Conservation (phyloP, 2,797 vertebrate genomes). For the Pseudochirops cupreus region DNA sequence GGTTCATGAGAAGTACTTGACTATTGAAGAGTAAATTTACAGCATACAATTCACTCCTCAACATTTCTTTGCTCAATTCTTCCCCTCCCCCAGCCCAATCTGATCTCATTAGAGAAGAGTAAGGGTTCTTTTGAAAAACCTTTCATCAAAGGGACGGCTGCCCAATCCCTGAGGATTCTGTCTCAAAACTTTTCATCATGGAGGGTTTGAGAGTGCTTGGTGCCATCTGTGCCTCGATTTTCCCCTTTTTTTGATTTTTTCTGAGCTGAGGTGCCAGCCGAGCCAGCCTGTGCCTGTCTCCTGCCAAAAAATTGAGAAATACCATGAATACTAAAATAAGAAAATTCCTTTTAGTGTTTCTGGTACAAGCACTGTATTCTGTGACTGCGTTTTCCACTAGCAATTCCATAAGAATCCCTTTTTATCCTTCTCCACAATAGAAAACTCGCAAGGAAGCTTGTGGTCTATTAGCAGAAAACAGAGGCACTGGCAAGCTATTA, state of each 20-base stretch:
- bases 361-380: slow-evolving; percentile 70
- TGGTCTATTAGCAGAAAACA: slow-evolving; percentile 81
- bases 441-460: slow-evolving; percentile 64
- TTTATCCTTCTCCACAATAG: slow-evolving; percentile 66
- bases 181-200: slow-evolving; percentile 69
- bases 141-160: slow-evolving; percentile 56
- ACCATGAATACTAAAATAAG: slow-evolving; percentile 72
- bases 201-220: slow-evolving; percentile 71
- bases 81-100: slow-evolving; percentile 46
- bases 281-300: slow-evolving; percentile 76
- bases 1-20: not conserved
- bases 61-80: not conserved
- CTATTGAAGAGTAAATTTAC: not conserved
- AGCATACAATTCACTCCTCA: not conserved
- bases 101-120: not conserved
- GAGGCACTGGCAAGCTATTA: slow-evolving; percentile 69
- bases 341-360: slow-evolving; percentile 67
- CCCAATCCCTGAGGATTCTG: slow-evolving; percentile 37
- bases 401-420: slow-evolving; percentile 55
- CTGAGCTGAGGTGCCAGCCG: slow-evolving; percentile 76
- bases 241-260: slow-evolving; percentile 69
- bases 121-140: slow-evolving; percentile 48
- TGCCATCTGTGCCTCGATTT: slow-evolving; percentile 75
- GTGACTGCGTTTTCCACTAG: slow-evolving; percentile 53
- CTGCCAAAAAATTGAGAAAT: slow-evolving; percentile 71